Percentiles rank a stretch among this genome's conserved stretches.
These are phyloP conservation scores for Euura lappo DNA, from an alignment of 1,140 invertebrate genomes.

Conservation along the genomic window DNA sequence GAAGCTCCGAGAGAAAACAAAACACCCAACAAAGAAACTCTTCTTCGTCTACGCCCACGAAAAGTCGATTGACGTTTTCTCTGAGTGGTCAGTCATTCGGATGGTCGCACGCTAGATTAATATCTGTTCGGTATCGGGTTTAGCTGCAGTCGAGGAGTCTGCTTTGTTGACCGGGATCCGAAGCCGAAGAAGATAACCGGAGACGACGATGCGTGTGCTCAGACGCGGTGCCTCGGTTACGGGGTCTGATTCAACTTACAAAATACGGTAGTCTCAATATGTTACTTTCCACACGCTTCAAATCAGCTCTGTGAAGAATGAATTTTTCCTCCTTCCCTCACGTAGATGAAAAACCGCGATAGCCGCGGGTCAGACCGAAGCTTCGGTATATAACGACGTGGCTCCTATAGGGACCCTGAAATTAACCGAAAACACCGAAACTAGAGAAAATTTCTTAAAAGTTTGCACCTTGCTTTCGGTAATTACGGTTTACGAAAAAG, in stretches of 20 bases:
- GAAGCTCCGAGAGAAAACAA: not conserved
- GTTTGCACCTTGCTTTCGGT: slow-evolving; percentile 48
- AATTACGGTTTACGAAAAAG: slow-evolving; percentile 39
- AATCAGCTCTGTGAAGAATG: no score
- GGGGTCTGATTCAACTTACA: no score
- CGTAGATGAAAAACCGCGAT: no score
- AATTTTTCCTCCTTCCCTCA: no score
- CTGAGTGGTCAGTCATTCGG: not conserved
- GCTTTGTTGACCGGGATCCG: not conserved
- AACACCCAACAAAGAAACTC: not conserved
- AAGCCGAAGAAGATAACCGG: not conserved
- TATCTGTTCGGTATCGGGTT: slow-evolving; percentile 4
- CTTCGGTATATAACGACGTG: no score
- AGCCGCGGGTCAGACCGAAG: no score
- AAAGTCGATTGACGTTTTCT: not conserved
- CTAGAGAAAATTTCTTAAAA: slow-evolving; percentile 41
- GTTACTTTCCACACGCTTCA: no score
- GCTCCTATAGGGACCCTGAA: not conserved
- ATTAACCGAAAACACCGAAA: slow-evolving; percentile 18
- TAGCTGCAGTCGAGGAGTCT: not conserved
- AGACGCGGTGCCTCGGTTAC: not conserved
- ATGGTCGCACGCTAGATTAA: not conserved
- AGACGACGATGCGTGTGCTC: not conserved
- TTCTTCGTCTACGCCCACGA: not conserved
- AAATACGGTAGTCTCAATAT: no score